These are phyloP conservation scores for Atta texana DNA, from an alignment of 1,140 invertebrate genomes.

Conservation along the genomic window DNA sequence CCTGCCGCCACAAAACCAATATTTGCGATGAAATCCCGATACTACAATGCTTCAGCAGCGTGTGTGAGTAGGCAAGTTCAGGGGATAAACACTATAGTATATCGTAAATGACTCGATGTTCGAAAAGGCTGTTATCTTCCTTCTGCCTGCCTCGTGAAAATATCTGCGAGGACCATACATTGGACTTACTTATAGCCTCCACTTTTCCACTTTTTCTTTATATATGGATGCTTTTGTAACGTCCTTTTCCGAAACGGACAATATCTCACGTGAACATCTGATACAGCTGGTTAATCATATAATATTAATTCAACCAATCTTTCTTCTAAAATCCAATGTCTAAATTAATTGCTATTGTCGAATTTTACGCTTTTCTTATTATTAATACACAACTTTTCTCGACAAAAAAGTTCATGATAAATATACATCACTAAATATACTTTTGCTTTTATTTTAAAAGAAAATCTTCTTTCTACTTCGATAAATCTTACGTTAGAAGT, in stretches of 20 bases:
- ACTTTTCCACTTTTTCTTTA: conserved; percentile 44
- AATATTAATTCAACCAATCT: background rate
- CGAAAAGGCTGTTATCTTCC: conserved; percentile 32
- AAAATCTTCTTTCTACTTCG: background rate
- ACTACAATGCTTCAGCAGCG: conserved; percentile 34
- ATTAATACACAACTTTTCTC: background rate
- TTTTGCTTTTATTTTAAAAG: too few relatives aligned
- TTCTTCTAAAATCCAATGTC: background rate
- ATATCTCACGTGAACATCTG: background rate
- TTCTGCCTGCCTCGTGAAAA: conserved; percentile 50
- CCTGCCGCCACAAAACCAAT: conserved; percentile 55
- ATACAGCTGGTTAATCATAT: background rate
- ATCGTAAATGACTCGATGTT: conserved; percentile 53
- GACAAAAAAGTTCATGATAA: background rate
- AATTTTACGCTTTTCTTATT: background rate
- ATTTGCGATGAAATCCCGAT: conserved; percentile 64
- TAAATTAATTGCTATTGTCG: background rate
- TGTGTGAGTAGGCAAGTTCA: background rate
- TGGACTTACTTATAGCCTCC: conserved; percentile 36
- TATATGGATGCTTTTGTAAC: conserved; percentile 30
- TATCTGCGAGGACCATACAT: conserved; percentile 37
- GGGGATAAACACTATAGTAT: conserved; percentile 41
- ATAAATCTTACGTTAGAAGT: background rate
- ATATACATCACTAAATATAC: background rate
- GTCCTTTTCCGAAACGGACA: background rate